phyloP scores from a whole-genome alignment of 2,113 vertebrate genomes.

The Hyperoodon ampullatus region DNA sequence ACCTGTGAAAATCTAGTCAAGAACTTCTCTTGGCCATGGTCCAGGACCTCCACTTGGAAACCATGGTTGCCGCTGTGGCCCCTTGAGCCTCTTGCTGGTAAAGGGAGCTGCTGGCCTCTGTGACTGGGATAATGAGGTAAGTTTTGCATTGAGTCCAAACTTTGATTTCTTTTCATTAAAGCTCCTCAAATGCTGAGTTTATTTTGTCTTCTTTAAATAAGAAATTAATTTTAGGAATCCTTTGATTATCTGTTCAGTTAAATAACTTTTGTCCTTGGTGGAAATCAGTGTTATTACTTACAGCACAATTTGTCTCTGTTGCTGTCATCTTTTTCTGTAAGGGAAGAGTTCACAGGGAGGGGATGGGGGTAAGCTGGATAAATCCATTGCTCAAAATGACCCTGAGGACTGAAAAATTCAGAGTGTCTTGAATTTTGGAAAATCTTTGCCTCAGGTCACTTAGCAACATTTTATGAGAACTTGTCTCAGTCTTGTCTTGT shows the following conservation, averaged over 20 bases:
- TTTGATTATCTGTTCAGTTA: not conserved
- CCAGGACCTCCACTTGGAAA: not conserved
- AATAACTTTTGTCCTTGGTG: not conserved
- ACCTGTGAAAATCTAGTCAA: not conserved
- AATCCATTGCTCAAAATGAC: not conserved
- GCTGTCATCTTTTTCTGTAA: not conserved
- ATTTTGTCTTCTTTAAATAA: constrained; percentile 7
- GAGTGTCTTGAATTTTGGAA: not conserved
- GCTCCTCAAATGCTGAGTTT: not conserved
- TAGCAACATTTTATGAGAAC: not conserved
- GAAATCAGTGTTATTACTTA: not conserved
- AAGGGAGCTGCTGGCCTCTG: not conserved
- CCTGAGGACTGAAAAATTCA: not conserved
- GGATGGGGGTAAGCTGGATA: not conserved
- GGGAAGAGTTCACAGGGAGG: not conserved
- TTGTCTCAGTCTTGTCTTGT: not conserved
- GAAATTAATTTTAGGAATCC: not conserved
- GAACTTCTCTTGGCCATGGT: not conserved
- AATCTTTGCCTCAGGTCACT: not conserved
- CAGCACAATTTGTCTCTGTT: not conserved
- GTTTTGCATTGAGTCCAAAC: not conserved
- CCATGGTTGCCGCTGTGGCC: not conserved
- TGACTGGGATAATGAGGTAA: not conserved
- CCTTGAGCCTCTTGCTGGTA: not conserved
- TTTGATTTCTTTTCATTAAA: not conserved